Evolutionary conservation across 2,888 invertebrate species (phyloP), one percentile per base, ranked within the genome.

Genomic region (Leucozona laternaria): DNA sequence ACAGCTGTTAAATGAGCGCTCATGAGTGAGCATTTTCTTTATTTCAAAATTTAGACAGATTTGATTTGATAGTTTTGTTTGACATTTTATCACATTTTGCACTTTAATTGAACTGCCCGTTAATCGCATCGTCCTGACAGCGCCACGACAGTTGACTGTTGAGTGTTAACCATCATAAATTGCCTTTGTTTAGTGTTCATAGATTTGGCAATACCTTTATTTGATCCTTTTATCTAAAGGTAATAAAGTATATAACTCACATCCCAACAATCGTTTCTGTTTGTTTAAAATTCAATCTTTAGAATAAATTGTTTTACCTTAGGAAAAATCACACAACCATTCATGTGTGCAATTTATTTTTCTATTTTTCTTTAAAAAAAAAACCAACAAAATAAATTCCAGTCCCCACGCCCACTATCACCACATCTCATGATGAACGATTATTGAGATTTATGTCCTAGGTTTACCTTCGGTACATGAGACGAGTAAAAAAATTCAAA

Each of bases 371-470:
- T 64, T 15, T 22, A 20, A 11, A 7, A 7, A 34, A 40, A 68
- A 68, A 53, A 53, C n/a, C 20, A 25, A 58, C 55, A 75, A 62
- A 68, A 50, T 22, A 31, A 15, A 57, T 28, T 31, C 13, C 20
- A 50, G 17, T 17, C 10, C 22, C 43, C 20, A 25, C 43, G 40
- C 71, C 15, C 68, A 86, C 70, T 57, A 58, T 55, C 64, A 72
- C 60, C 86, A 79, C 82, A 84, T 82, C 80, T 89, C 89, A 90
- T 91, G 90, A 91, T 91, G 89, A 90, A 91, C 90, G 91, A 91
- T 91, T 91, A 91, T 91, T 91, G 90, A 91, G 91, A 91, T 91
- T 91, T 91, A 91, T 91, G 90, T 91, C 89, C 88, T 83, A 50
- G 71, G 75, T 76, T 62, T 20, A 76, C 66, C 70, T 64, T 55